Evolutionary conservation across 2,888 invertebrate genomes (phyloP), one percentile per base, ranked within the genome.

Genomic region (Ichneumon xanthorius): DNA sequence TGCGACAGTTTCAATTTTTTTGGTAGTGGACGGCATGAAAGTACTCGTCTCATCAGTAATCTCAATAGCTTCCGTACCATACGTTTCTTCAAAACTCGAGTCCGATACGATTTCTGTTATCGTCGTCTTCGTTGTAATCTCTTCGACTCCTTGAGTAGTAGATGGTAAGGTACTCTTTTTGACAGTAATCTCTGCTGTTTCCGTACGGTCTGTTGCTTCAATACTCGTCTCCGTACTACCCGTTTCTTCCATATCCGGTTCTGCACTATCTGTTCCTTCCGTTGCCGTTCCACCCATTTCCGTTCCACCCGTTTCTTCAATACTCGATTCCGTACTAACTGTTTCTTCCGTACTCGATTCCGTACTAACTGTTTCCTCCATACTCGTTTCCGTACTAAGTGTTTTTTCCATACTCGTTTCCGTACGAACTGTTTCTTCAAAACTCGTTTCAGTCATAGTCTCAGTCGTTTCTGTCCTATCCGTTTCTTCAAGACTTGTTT

Each of bases 11-110:
- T 53, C 48, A 1, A 50, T 30, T 30, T 22, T 16, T n/a, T 72
- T 4, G 16, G 11, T 4, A 6, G 73, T 73, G 0, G 61, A 50
- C 30, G 61, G 16, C 33, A 50, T 1, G 11, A 48, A 65, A 19
- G 63, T 65, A 65, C 48, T 76, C 84, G 71, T 70, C 40, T 75
- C 65, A 61, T 22, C 19, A 30, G 40, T 55, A 1, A 61, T 16
- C 37, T 73, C 53, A 0, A 58, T 65, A 68, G n/a, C 48, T 45
- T 67, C 55, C 68, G 70, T 50, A 26, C n/a, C 5, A 5, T 14
- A 26, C 2, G 22, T 63, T 16, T 19, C n/a, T 53, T 53, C 53
- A 53, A n/a, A 16, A 50, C 50, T 50, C 50, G n/a, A n/a, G 16
- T 50, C 50, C n/a, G 50, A n/a, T n/a, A n/a, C 50, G n/a, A 16